Conservation (phyloP, 2,113 vertebrate genomes). For the Pogonocichla stellata region DNA sequence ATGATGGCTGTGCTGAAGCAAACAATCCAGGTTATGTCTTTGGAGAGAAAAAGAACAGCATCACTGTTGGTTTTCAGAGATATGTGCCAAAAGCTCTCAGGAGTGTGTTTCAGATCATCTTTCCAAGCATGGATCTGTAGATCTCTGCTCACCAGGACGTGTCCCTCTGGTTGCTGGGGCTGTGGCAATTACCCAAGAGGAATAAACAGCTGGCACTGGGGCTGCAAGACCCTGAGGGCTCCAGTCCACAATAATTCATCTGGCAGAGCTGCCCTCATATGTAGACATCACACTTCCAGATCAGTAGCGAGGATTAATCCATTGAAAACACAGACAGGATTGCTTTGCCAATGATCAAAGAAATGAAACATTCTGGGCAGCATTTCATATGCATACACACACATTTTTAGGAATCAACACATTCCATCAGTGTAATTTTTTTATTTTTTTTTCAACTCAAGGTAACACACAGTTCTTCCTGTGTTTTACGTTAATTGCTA, state of each 20-base stretch:
- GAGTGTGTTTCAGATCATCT: background rate
- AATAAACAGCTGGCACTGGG: background rate
- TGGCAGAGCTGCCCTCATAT: background rate
- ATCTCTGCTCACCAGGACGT: background rate
- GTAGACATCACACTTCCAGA: conserved; percentile 39
- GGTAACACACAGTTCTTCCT: background rate
- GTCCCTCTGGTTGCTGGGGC: background rate
- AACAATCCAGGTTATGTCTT: background rate
- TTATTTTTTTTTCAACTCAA: background rate
- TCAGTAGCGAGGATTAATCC: conserved; percentile 17
- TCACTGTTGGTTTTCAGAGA: background rate
- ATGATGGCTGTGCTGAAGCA: background rate
- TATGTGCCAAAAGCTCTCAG: background rate
- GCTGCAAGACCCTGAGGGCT: background rate
- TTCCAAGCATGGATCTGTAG: background rate
- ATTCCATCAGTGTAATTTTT: background rate
- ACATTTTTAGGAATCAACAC: background rate
- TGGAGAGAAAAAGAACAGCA: background rate
- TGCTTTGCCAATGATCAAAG: background rate
- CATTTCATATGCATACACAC: background rate
- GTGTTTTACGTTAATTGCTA: background rate
- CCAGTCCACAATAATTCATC: background rate
- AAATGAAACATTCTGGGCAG: background rate
- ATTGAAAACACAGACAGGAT: conserved; percentile 33
- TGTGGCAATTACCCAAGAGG: background rate